Conservation (phyloP, 2,888 invertebrate species). For the Lingula anatina region DNA sequence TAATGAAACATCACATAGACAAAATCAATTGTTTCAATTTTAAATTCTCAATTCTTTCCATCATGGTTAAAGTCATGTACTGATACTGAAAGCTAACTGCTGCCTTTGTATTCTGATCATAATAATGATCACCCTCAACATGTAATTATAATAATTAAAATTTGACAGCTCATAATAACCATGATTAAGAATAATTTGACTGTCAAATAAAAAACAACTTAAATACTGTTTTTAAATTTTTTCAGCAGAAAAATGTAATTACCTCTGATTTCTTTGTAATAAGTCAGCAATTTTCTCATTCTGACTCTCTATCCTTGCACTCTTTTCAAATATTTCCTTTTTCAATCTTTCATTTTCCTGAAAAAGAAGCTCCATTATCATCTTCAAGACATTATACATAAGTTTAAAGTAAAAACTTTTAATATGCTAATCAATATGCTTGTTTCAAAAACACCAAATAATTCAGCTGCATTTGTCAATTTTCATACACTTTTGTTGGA, state of each 20-base stretch:
- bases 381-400: background rate
- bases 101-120: background rate
- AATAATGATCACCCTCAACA: background rate
- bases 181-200: background rate
- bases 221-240: too few species aligned
- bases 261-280: constrained; percentile 48
- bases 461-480: background rate
- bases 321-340: constrained; percentile 46
- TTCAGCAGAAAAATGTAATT: constrained; percentile 7
- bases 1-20: too few species aligned
- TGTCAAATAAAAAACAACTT: background rate
- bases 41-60: too few species aligned
- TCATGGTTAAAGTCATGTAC: too few species aligned
- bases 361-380: constrained; percentile 18
- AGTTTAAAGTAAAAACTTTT: background rate
- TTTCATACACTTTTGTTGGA: background rate
- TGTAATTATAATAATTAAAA: background rate
- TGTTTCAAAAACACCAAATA: background rate
- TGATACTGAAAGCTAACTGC: too few species aligned
- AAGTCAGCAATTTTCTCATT: constrained; percentile 50
- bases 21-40: too few species aligned
- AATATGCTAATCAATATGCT: background rate
- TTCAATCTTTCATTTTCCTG: constrained; percentile 51
- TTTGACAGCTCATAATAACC: background rate
- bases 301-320: constrained; percentile 42